Base-by-base conservation (phyloP, 2,888 invertebrate genomes). In the Drosophila putrida region DNA sequence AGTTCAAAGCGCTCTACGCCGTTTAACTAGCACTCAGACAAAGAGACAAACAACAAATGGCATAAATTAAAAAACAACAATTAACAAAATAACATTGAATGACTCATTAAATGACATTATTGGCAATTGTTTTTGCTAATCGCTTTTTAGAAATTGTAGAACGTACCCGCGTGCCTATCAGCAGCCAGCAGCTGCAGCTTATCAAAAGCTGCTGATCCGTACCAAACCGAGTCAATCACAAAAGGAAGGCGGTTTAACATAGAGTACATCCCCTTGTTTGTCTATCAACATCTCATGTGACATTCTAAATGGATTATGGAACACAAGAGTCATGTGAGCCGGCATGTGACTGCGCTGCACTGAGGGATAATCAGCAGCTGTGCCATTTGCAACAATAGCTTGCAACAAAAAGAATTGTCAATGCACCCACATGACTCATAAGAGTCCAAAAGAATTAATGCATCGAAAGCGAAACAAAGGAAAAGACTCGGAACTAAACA, bases 321-420 rank as follows among this genome's bases (percentile, higher is more conserved):
- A 43, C 15, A 8, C 33, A 27, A 5, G 4, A n/a, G 70, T 86
- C 89, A 82, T 88, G 89, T 80, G 82, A 70, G 71, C 69, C 54
- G 67, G 59, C 89, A 88, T 83, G 82, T 83, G 82, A 86, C 84
- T 68, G 53, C 1, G 3, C 20, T 20, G 53, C 1, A 20, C 20
- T 20, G 20, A 3, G 15, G 43, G 33, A 47, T 58, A 43, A 75
- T 79, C 80, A 64, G 44, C 57, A 50, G 58, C 67, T 53, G 59
- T 11, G 36, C 33, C 54, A 20, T 28, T 55, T 43, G 58, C 44
- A 36, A 60, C 35, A 38, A 49, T 28, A 31, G 49, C 39, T 41
- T 60, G 57, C 38, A 41, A 36, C 36, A 35, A 25, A 11, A 63
- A 57, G 8, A 38, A 62, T 9, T 47, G 35, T 54, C 55, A 27